Conservation (phyloP, 2,113 vertebrate genomes). For the Clarias macrocephalus region DNA sequence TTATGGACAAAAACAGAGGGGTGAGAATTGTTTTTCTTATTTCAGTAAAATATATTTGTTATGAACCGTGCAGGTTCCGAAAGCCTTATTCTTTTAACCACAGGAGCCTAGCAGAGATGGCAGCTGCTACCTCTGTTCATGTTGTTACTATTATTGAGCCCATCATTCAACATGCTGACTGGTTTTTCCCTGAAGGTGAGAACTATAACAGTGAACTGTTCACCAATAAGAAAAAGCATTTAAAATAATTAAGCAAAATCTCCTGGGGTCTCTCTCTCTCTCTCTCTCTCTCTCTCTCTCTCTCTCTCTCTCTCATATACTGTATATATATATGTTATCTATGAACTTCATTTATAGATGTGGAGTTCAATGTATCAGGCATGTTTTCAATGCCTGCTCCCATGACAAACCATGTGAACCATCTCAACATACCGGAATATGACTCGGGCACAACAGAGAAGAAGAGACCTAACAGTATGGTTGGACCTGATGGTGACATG, state of each 20-base stretch:
- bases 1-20: constrained; percentile 95
- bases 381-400: constrained; percentile 86
- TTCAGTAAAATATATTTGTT: background rate
- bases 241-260: background rate
- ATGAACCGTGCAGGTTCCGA: background rate
- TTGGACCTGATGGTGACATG: constrained; percentile 83
- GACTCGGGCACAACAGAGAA: constrained; percentile 85
- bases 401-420: constrained; percentile 82
- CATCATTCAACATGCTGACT: constrained; percentile 94
- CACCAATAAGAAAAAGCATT: no score
- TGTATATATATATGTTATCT: constrained; percentile 28
- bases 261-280: background rate
- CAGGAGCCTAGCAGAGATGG: constrained; percentile 93
- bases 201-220: background rate
- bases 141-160: constrained; percentile 95
- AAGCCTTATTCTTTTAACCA: background rate
- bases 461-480: constrained; percentile 91
- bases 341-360: constrained; percentile 70
- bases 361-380: constrained; percentile 96
- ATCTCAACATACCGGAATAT: constrained; percentile 69
- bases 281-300: no score
- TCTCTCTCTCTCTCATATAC: background rate
- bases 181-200: constrained; percentile 97
- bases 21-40: constrained; percentile 70
- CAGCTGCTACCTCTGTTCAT: constrained; percentile 94